These are phyloP conservation scores for Kryphioiulus occultus DNA, from an alignment of 2,888 invertebrate species.

Conservation along the genomic window DNA sequence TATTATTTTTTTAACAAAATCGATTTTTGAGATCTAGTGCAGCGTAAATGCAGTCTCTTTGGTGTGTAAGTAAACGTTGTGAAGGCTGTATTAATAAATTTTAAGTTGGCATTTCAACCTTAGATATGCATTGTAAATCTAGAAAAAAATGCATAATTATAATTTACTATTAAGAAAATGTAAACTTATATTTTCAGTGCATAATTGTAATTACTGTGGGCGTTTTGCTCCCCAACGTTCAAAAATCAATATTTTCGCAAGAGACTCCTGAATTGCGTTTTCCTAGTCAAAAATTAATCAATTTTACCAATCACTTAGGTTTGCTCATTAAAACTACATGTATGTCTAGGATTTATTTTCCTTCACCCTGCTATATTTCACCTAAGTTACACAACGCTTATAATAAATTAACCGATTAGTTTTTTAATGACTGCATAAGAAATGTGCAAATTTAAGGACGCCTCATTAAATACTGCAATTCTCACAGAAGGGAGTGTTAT, in stretches of 20 bases:
- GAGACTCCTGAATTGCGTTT: not conserved
- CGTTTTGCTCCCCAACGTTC: not conserved
- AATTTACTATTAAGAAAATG: not conserved
- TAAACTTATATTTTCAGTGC: not conserved
- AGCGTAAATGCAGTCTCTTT: too few species aligned
- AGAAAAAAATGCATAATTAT: not conserved
- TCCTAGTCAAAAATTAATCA: slow-evolving; percentile 10
- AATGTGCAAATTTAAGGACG: not conserved
- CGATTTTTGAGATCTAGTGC: not conserved
- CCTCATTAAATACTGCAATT: not conserved
- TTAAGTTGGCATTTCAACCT: not conserved
- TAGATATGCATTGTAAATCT: not conserved
- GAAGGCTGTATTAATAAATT: not conserved
- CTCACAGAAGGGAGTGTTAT: not conserved
- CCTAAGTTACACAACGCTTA: not conserved
- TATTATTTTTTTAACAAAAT: not conserved
- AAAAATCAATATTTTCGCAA: not conserved
- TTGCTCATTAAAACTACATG: not conserved
- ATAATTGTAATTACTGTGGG: not conserved
- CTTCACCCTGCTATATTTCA: not conserved
- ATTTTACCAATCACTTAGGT: slow-evolving; percentile 11
- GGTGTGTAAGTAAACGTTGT: not conserved
- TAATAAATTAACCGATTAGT: not conserved
- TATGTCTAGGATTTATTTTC: not conserved
- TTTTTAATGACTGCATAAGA: not conserved